phyloP scores from a whole-genome alignment of 2,113 vertebrate species.

The Oncorhynchus tshawytscha region DNA sequence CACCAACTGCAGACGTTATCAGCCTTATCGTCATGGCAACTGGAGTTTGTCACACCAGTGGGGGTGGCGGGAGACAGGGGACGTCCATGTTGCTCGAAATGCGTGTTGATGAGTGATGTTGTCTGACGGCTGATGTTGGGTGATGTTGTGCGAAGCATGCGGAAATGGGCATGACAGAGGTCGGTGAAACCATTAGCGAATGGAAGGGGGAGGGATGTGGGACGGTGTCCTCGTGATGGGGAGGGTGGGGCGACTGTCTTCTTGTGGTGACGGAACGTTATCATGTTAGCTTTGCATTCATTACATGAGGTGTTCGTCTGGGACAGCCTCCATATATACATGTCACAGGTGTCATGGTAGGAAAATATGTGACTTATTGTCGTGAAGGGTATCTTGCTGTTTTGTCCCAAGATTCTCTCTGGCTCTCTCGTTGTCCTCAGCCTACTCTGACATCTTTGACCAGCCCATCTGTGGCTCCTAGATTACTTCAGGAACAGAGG shows the following conservation, averaged over 20 bases:
- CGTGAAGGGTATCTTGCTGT: slow-evolving; percentile 29
- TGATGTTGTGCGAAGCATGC: slow-evolving; percentile 70
- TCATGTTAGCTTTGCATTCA: slow-evolving; percentile 48
- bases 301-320: slow-evolving; percentile 35
- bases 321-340: slow-evolving; percentile 40
- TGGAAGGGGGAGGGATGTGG: slow-evolving; percentile 37
- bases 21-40: slow-evolving; percentile 49
- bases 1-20: slow-evolving; percentile 16
- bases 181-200: slow-evolving; percentile 70
- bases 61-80: slow-evolving; percentile 10
- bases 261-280: slow-evolving; percentile 47
- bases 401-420: slow-evolving; percentile 43
- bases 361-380: slow-evolving; percentile 45
- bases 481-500: slow-evolving; percentile 19
- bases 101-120: slow-evolving; percentile 63
- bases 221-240: slow-evolving; percentile 47
- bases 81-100: slow-evolving; percentile 54
- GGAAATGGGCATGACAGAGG: slow-evolving; percentile 69
- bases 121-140: slow-evolving; percentile 42
- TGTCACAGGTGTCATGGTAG: slow-evolving; percentile 32
- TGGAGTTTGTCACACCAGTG: slow-evolving; percentile 39
- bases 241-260: slow-evolving; percentile 56
- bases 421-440: slow-evolving; percentile 33
- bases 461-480: not conserved
- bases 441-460: slow-evolving; percentile 12